Base-by-base conservation (phyloP, 2,113 vertebrate species). In the Astur gentilis region DNA sequence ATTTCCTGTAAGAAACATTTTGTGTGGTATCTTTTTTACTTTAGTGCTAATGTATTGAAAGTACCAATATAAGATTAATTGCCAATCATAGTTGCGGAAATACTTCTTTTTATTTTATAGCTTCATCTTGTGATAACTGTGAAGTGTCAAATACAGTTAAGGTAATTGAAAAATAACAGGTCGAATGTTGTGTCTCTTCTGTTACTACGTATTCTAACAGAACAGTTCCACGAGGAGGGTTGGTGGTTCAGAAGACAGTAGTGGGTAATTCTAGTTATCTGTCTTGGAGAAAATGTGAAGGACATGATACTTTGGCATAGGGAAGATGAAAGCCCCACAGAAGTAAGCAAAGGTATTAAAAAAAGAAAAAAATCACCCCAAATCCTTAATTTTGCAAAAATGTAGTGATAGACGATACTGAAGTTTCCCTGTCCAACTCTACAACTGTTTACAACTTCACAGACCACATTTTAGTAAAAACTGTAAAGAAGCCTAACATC, bases 71-170 rank as follows among this genome's bases (percentile, higher is more conserved):
- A 85, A 89, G 57, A 65, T 45, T 79, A 73, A 86, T 22, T 89
- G 84, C 42, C 86, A 85, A 52, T 81, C 45, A 83, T 10, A 96
- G 47, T 73, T 34, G 49, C 76, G 90, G 81, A 94, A 93, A 93
- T 47, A 66, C 90, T 60, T 76, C 90, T 44, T 79, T 50, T 52
- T 72, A 95, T 96, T 83, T 95, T 97, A 52, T 27, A 52, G 97
- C 92, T 57, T 95, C 96, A 92, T 96, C 97, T 76, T 95, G 96
- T 95, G 96, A 96, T 83, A 96, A 85, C 50, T 84, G 89, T 77
- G 93, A 96, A 64, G 18, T 36, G 4, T 42, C 72, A 77, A 71
- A 40, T 66, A 75, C 50, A 19, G 29, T 95, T 84, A 97, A 98
- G 96, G 97, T 98, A 97, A 85, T 76, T 90, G 87, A 92, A 95